phyloP scores from a whole-genome alignment of 2,113 vertebrate genomes.

The Limanda limanda region DNA sequence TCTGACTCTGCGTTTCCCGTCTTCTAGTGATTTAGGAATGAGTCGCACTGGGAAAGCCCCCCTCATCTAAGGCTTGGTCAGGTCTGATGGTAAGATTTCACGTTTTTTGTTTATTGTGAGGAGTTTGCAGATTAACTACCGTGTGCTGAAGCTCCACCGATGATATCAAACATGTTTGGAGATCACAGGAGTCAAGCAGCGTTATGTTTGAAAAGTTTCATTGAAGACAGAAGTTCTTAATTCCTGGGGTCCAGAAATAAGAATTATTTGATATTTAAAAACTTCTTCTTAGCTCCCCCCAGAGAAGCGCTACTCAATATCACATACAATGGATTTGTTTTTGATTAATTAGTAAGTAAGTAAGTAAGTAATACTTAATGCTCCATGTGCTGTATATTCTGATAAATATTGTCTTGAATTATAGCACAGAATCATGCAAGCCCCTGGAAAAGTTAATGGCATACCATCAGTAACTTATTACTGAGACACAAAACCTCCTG shows the following conservation, averaged over 20 bases:
- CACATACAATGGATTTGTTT: not conserved
- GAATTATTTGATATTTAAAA: no score
- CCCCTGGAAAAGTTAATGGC: not conserved
- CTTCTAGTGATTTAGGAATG: constrained; percentile 13
- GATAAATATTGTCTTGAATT: not conserved
- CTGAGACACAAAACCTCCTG: no score
- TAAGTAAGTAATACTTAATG: no score
- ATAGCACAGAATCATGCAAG: not conserved
- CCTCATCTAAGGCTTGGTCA: constrained; percentile 28
- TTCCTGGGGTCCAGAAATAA: no score
- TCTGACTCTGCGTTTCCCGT: constrained; percentile 3
- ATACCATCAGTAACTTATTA: no score
- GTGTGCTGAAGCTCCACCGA: not conserved
- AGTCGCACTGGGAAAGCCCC: constrained; percentile 49
- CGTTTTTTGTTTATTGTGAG: constrained; percentile 19
- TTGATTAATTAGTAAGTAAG: no score
- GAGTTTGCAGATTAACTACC: constrained; percentile 15
- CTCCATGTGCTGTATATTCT: not conserved
- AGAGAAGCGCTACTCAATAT: not conserved
- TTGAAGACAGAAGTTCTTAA: not conserved
- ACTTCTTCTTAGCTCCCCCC: not conserved
- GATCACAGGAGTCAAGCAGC: not conserved
- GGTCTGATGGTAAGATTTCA: constrained; percentile 34
- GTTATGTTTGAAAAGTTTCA: not conserved
- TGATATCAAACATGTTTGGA: constrained; percentile 15